Conservation (phyloP, 2,797 vertebrate species). For the Gymnothorax reevesii region DNA sequence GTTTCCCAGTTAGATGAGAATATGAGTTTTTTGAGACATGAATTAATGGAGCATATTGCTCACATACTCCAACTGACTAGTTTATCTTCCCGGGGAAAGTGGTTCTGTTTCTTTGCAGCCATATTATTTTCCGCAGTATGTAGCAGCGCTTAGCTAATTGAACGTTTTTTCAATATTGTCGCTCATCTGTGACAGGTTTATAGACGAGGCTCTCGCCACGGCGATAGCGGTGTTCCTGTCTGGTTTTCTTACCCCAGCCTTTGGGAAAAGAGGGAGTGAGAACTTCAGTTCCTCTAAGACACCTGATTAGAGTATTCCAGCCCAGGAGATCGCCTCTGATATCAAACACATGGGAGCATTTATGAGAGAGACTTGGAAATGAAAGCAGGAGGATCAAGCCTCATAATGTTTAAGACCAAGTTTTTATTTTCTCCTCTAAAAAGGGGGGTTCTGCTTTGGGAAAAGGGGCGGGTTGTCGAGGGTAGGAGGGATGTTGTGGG, state of each 20-base stretch:
- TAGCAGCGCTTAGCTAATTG: background rate
- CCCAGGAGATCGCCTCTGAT: slow-evolving; percentile 19
- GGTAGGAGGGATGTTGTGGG: slow-evolving; percentile 14
- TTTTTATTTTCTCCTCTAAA: slow-evolving; percentile 40
- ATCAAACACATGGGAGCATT: slow-evolving; percentile 38
- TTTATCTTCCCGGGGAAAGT: background rate
- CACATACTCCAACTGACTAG: background rate
- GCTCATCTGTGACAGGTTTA: background rate
- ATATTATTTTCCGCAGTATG: background rate
- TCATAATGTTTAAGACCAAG: slow-evolving; percentile 38
- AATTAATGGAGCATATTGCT: background rate
- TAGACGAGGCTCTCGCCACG: background rate
- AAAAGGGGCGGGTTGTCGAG: slow-evolving; percentile 2
- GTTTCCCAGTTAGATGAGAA: background rate
- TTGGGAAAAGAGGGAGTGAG: background rate
- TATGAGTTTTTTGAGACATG: background rate
- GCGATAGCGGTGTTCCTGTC: background rate
- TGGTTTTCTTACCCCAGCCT: background rate
- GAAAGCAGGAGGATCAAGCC: slow-evolving; percentile 36
- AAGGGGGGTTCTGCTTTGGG: slow-evolving; percentile 24
- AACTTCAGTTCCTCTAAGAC: slow-evolving; percentile 1
- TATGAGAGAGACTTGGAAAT: slow-evolving; percentile 34
- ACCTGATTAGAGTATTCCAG: slow-evolving; percentile 31
- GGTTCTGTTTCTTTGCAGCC: background rate
- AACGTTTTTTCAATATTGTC: background rate